phyloP scores from a whole-genome alignment of 2,113 vertebrate species.

The Tauraco erythrolophus region DNA sequence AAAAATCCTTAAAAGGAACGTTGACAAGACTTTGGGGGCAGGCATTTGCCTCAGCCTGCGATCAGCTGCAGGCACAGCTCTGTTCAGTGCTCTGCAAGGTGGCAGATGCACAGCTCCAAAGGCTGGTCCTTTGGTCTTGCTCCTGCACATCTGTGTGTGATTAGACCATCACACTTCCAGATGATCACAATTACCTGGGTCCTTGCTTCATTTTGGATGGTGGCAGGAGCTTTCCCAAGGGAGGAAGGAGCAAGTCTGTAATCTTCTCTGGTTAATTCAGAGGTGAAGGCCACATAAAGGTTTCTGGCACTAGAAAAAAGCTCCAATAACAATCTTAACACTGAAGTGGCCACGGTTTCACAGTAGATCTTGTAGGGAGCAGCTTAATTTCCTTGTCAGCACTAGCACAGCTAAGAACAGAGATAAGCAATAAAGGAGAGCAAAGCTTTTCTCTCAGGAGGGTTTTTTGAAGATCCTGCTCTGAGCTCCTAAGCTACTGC shows the following conservation, averaged over 20 bases:
- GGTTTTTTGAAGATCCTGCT: not conserved
- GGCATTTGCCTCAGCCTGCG: not conserved
- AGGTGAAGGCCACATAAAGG: not conserved
- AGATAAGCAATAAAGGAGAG: conserved; percentile 19
- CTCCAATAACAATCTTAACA: not conserved
- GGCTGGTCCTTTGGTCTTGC: not conserved
- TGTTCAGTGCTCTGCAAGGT: not conserved
- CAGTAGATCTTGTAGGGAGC: not conserved
- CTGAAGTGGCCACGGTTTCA: not conserved
- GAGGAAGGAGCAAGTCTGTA: not conserved
- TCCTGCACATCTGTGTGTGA: not conserved
- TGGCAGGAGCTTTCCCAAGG: not conserved
- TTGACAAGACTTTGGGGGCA: not conserved
- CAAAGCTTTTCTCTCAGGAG: conserved; percentile 12
- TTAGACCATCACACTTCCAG: not conserved
- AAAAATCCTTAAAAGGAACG: not conserved
- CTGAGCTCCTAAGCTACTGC: not conserved
- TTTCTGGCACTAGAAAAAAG: not conserved
- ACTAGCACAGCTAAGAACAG: not conserved
- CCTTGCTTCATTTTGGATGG: not conserved
- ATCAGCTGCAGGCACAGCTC: not conserved
- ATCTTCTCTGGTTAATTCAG: not conserved
- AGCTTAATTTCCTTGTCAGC: not conserved
- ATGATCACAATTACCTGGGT: conserved; percentile 7
- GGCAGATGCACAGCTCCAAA: not conserved